Base-by-base conservation (phyloP, 2,888 invertebrate species). In the Meiosimyza decipiens region DNA sequence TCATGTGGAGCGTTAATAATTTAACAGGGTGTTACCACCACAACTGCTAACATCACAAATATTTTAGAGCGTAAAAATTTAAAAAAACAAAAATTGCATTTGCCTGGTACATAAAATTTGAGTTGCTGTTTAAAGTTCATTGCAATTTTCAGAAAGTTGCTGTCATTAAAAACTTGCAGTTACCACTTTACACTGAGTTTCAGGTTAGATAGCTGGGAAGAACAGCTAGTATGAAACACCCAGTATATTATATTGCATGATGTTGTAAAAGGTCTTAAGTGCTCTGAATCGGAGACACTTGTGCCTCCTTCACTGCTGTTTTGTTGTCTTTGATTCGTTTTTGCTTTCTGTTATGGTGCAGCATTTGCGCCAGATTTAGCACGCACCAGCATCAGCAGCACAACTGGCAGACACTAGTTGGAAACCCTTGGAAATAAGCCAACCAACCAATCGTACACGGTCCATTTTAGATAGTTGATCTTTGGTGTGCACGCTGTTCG, bases 391-490 rank as follows among this genome's bases (percentile, higher is more conserved):
- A 22, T 16, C 55, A 47, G 47, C 16, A n/a, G 54, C 54, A 49
- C 33, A 65, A 7, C 6, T 28, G 28, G 33, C 57, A 40, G 11
- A 28, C 60, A 28, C 12, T 13, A 59, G 18, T 28, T 69, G 52
- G n/a, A 71, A 65, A 51, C 64, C 64, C 47, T 65, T 54, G 57
- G 57, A 49, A 47, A 18, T 13, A 6, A 13, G 16, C 40, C 62
- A 18, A 6, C 55, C 55, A 55, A 18, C 18, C 55, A 22, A 16
- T 40, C 63, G n/a, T n/a, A 50, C 69, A 33, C 69, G 59, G 55
- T 65, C 71, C 49, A 65, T 71, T 66, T 66, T 60, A 60, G 65
- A 65, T 71, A 18, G 66, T 47, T 71, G 64, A 71, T 72, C 72
- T 52, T 62, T 65, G 49, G 18, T 16, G 50, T 64, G 63, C 63